Conservation (phyloP, 1,140 invertebrate genomes). For the Chelonus insularis region DNA sequence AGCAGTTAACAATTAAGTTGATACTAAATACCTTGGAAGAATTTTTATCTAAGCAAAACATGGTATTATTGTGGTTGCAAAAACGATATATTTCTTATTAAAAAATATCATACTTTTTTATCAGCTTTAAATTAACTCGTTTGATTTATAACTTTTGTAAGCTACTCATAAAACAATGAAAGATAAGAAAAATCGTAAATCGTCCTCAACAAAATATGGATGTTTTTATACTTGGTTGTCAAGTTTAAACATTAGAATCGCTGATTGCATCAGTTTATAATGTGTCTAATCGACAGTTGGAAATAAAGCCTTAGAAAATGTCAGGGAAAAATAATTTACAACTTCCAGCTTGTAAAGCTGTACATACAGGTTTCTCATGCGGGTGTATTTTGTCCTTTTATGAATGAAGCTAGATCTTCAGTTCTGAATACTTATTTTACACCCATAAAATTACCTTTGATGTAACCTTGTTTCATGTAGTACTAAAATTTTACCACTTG, state of each 20-base stretch:
- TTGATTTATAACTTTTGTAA: neutral
- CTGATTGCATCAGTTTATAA: slow-evolving; percentile 6
- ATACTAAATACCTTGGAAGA: no score
- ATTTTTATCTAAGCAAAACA: no score
- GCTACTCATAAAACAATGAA: neutral
- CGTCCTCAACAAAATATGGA: neutral
- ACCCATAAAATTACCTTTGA: no score
- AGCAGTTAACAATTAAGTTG: no score
- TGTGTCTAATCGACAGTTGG: neutral
- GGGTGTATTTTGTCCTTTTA: no score
- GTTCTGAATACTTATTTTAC: no score
- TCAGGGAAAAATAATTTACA: slow-evolving; percentile 4
- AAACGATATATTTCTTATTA: no score
- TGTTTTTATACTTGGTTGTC: neutral
- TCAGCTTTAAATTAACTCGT: neutral
- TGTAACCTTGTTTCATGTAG: no score
- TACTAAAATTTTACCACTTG: no score
- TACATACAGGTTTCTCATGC: no score
- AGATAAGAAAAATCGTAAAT: slow-evolving; percentile 9
- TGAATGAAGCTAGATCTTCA: no score
- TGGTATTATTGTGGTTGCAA: no score
- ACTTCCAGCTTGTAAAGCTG: neutral
- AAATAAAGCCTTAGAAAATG: neutral
- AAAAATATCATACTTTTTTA: neutral
- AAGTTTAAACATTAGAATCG: neutral